These are phyloP conservation scores for Brachyptera putata DNA, from an alignment of 2,888 invertebrate genomes.

Conservation along the genomic window DNA sequence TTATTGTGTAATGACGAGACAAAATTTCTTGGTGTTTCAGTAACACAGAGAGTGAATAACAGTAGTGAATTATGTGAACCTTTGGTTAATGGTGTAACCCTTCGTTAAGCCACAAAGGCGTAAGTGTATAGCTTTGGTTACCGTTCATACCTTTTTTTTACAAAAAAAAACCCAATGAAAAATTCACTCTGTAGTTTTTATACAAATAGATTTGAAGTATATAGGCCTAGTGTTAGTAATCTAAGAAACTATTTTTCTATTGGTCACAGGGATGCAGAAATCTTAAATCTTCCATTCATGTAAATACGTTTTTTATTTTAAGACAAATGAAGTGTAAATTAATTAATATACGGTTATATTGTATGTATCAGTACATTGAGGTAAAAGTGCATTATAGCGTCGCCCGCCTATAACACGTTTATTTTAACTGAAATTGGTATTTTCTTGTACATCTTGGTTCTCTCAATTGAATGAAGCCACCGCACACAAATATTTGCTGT, in stretches of 20 bases:
- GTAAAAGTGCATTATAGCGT: no score
- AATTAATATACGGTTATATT: conserved; percentile 8
- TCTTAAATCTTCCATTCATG: conserved; percentile 16
- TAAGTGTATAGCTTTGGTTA: background rate
- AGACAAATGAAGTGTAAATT: conserved; percentile 9
- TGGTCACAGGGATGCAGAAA: conserved; percentile 22
- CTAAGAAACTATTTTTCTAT: conserved; percentile 27
- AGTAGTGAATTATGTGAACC: no score
- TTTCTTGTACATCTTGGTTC: no score
- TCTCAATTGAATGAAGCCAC: no score
- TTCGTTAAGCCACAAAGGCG: no score
- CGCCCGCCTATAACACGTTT: no score
- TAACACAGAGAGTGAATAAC: no score
- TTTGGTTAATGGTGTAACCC: no score
- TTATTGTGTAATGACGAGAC: background rate
- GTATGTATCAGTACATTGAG: background rate
- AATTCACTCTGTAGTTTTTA: background rate
- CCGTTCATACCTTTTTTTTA: background rate
- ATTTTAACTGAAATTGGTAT: no score
- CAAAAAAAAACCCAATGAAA: background rate
- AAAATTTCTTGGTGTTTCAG: no score
- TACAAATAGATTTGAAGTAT: background rate
- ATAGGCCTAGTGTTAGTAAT: background rate
- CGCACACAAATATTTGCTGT: no score
- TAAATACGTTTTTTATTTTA: conserved; percentile 16